Evolutionary conservation across 1,140 invertebrate genomes (phyloP).

Genomic region (Meloidogyne floridensis): DNA sequence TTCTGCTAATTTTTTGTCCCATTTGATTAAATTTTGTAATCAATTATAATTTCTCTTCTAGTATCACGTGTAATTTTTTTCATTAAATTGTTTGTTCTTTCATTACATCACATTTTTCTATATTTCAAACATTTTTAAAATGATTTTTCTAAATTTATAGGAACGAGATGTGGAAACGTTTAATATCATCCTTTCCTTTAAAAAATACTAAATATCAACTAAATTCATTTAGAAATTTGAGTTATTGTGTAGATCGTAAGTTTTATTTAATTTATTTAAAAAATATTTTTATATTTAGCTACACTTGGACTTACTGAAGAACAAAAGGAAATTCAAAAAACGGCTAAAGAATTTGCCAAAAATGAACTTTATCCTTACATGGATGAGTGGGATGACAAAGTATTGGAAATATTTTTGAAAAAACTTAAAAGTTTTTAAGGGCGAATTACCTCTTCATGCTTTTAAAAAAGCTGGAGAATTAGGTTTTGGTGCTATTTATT

Average conservation of each 20-base stretch:
- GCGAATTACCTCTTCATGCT: conserved; percentile 67
- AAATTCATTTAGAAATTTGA: background rate
- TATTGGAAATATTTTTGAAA: conserved; percentile 49
- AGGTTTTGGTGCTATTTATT: conserved; percentile 73
- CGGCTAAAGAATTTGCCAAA: conserved; percentile 71
- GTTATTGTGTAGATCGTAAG: conserved; percentile 31
- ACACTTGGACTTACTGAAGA: conserved; percentile 70
- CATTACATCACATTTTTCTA: no score
- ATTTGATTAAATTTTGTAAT: no score
- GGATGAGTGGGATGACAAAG: conserved; percentile 72
- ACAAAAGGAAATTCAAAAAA: conserved; percentile 71
- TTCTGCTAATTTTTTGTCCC: no score
- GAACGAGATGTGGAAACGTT: background rate
- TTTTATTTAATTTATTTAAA: conserved; percentile 1
- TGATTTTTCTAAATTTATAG: background rate
- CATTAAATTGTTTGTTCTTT: no score
- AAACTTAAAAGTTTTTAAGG: conserved; percentile 54
- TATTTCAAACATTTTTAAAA: background rate
- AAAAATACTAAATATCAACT: background rate
- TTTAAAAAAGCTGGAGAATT: conserved; percentile 69
- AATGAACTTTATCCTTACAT: conserved; percentile 73
- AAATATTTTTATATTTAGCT: conserved; percentile 60
- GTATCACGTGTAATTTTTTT: no score
- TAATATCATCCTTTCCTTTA: background rate
- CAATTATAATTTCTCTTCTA: no score